phyloP scores from a whole-genome alignment of 2,113 vertebrate genomes.

The Progne subis region DNA sequence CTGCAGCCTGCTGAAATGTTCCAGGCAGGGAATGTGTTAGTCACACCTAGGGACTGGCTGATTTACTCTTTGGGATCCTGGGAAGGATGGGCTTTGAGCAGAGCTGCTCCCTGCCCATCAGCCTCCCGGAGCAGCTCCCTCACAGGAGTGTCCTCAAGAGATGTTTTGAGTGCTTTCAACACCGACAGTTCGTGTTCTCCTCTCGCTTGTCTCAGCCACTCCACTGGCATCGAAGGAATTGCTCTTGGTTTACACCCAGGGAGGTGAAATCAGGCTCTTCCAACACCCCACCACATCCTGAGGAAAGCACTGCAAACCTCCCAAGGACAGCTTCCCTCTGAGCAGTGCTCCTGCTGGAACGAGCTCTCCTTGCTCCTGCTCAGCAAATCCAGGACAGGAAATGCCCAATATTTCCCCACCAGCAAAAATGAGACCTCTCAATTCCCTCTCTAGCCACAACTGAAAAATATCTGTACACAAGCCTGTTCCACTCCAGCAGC shows the following conservation, averaged over 20 bases:
- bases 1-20: not conserved
- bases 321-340: not conserved
- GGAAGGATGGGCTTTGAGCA: not conserved
- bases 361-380: not conserved
- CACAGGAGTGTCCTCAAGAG: slow-evolving; percentile 4
- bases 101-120: slow-evolving; percentile 24
- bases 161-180: slow-evolving; percentile 27
- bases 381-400: not conserved
- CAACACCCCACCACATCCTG: not conserved
- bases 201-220: not conserved
- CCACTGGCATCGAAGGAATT: not conserved
- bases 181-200: not conserved
- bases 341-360: not conserved
- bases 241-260: not conserved
- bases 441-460: not conserved
- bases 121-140: not conserved
- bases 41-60: slow-evolving; percentile 2
- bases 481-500: not conserved
- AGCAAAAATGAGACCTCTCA: not conserved
- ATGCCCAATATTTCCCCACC: not conserved
- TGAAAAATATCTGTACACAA: not conserved
- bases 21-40: not conserved
- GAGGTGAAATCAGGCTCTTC: not conserved
- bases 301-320: not conserved
- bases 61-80: not conserved